A percentile compares a stretch with the other conserved stretches of the same genome.
phyloP scores from a whole-genome alignment of 2,888 invertebrate genomes.

The Drosophila fulvimacula region DNA sequence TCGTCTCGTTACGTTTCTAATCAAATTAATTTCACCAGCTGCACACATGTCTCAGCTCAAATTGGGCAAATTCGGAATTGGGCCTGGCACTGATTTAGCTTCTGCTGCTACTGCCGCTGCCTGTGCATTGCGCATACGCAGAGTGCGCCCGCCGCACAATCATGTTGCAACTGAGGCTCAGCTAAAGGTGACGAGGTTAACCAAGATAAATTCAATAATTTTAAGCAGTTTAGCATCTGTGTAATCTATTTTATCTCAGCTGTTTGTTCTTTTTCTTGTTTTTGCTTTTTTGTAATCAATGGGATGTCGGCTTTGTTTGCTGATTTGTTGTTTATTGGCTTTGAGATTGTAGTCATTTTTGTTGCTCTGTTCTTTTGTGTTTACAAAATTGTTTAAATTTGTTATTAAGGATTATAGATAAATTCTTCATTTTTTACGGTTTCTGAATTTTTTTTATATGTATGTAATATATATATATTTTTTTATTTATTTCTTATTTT shows the following conservation, averaged over 20 bases:
- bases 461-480: too few relatives aligned
- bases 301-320: not conserved
- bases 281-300: not conserved
- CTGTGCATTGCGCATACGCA: slow-evolving; percentile 71
- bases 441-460: too few relatives aligned
- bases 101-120: not conserved
- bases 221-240: slow-evolving; percentile 3
- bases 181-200: slow-evolving; percentile 49
- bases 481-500: too few relatives aligned
- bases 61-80: slow-evolving; percentile 35
- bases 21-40: slow-evolving; percentile 72
- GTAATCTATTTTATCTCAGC: not conserved
- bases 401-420: too few relatives aligned
- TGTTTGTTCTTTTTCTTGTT: slow-evolving; percentile 3
- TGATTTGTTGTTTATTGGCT: not conserved
- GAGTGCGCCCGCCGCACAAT: slow-evolving; percentile 65
- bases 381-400: too few relatives aligned
- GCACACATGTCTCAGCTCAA: slow-evolving; percentile 51
- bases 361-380: too few relatives aligned
- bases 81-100: slow-evolving; percentile 28
- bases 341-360: not conserved
- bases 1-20: slow-evolving; percentile 61
- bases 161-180: slow-evolving; percentile 80
- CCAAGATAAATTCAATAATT: not conserved
- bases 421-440: too few relatives aligned